Conservation (phyloP, 2,888 invertebrate genomes). For the Eupithecia centaureata region DNA sequence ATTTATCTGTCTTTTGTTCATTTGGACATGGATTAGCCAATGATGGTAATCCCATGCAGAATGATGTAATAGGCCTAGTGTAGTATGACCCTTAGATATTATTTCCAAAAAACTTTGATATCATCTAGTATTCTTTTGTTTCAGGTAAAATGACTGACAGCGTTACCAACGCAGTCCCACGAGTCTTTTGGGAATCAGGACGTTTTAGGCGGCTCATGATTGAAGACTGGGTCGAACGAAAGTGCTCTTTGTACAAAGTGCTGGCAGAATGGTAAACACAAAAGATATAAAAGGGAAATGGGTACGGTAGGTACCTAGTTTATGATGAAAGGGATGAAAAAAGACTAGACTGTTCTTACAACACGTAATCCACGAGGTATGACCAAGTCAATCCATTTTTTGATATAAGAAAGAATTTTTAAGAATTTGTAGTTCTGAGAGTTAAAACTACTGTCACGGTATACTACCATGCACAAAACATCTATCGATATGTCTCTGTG, state of each 20-base stretch:
- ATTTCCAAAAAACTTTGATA: neutral
- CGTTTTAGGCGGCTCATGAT: conserved; percentile 1
- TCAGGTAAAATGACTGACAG: conserved; percentile 43
- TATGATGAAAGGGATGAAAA: neutral
- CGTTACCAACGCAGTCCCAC: neutral
- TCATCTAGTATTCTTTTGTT: conserved; percentile 32
- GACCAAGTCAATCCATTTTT: no score
- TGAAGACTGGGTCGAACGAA: neutral
- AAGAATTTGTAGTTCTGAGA: no score
- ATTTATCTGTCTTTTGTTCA: no score
- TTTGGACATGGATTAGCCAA: no score
- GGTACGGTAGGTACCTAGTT: neutral
- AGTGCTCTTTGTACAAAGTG: conserved; percentile 4
- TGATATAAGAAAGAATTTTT: no score
- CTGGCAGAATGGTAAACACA: neutral
- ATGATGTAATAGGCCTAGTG: no score
- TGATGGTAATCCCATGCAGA: no score
- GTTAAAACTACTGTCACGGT: no score
- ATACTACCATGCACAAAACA: no score
- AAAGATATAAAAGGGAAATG: neutral
- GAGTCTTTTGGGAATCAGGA: neutral
- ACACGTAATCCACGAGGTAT: no score
- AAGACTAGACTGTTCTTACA: neutral
- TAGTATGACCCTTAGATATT: no score
- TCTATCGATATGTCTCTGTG: no score